Evolutionary conservation across 2,797 vertebrate genomes (phyloP), one percentile per base, ranked within the genome.

Genomic region (Kryptolebias ocellatus): DNA sequence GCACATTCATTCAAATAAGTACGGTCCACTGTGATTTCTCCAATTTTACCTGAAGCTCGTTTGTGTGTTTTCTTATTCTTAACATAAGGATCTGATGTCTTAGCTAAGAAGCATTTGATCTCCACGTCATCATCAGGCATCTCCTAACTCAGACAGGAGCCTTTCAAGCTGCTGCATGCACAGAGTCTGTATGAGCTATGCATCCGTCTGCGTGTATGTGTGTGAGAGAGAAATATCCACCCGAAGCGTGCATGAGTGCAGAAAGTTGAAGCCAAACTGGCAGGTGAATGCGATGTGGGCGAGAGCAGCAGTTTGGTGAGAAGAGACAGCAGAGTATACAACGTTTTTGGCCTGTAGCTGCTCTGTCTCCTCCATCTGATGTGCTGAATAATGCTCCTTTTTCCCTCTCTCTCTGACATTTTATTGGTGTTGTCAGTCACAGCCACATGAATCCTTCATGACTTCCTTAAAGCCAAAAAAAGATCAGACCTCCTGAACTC

Each of bases 231-330:
- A 81, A 83, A 78, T 71, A 78, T 67, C 61, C 70, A 67, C 76
- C 76, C 51, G 63, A 54, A 72, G 74, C 42, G n/a, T 59, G 69
- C 62, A 64, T 80, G 65, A 52, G 53, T 72, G 80, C 67, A 68
- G 64, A 81, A 75, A 74, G 60, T 68, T 82, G 67, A 85, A 88
- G 83, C 81, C 88, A 90, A 91, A 87, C 88, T 91, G 83, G 83
- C 81, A 85, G 74, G 79, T 84, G 67, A 63, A 70, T 79, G 81
- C 37, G 77, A 81, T 29, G 47, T 72, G 76, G 83, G 61, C 56
- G 69, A 83, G 76, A 80, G 81, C 85, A 78, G 84, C 91, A 89
- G 89, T 86, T 84, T 85, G 91, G 89, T 93, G 92, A 90, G 91
- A 91, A 84, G 76, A 87, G 83, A 64, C 82, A 72, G 50, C 59